A percentile compares a stretch with the other conserved stretches of the same genome.
These are phyloP conservation scores for Gari tellinella DNA, from an alignment of 2,888 invertebrate species.

Conservation along the genomic window DNA sequence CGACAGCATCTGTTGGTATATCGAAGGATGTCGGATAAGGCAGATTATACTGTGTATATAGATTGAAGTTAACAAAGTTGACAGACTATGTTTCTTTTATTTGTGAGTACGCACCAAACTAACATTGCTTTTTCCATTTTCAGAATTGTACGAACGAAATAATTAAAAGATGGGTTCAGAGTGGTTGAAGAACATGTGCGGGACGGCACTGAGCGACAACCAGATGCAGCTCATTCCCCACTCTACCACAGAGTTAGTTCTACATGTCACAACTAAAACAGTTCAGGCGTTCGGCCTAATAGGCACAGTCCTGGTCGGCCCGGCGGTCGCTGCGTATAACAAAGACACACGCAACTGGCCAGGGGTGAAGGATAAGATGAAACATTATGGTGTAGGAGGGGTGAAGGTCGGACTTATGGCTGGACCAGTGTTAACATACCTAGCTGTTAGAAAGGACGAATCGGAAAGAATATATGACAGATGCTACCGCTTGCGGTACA, in stretches of 20 bases:
- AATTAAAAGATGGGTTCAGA: constrained; percentile 23
- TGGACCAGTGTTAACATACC: constrained; percentile 45
- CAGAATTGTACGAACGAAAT: no score
- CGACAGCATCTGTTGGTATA: no score
- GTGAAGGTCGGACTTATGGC: constrained; percentile 39
- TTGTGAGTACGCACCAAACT: no score
- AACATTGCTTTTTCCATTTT: no score
- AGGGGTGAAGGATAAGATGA: constrained; percentile 36
- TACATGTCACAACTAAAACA: constrained; percentile 54
- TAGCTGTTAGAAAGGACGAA: constrained; percentile 37
- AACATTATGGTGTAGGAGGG: constrained; percentile 42
- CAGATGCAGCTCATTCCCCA: constrained; percentile 47
- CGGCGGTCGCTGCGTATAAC: constrained; percentile 39
- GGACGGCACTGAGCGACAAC: constrained; percentile 36
- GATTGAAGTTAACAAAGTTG: no score
- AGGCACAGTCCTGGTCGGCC: constrained; percentile 49
- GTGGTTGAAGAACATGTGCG: constrained; percentile 52
- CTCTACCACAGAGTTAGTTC: constrained; percentile 31
- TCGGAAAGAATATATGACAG: constrained; percentile 44
- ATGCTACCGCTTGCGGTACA: constrained; percentile 55
- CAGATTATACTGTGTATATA: no score
- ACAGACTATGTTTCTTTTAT: no score
- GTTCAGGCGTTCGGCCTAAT: constrained; percentile 54
- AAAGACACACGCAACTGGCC: constrained; percentile 55
- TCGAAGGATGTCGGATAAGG: no score